phyloP scores from a whole-genome alignment of 2,797 vertebrate genomes.

The Pseudochirops corinnae region DNA sequence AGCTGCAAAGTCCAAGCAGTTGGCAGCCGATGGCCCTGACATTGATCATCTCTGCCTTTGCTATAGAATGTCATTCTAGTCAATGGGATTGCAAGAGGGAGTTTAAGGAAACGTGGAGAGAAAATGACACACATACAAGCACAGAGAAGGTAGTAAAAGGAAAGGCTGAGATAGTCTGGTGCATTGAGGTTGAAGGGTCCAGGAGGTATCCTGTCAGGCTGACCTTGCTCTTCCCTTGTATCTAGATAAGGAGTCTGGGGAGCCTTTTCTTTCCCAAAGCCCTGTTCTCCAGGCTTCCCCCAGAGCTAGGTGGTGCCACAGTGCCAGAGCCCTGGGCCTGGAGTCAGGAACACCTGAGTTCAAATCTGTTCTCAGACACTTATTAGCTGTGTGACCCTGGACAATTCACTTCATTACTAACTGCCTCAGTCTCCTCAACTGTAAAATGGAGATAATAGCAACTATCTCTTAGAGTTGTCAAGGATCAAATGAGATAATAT shows the following conservation, averaged over 20 bases:
- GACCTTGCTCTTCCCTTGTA: background rate
- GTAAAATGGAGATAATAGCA: background rate
- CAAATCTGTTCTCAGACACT: background rate
- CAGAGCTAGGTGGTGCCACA: background rate
- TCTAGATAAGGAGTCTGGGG: background rate
- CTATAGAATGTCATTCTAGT: slow-evolving; percentile 7
- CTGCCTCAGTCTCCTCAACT: background rate
- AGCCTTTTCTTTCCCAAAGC: background rate
- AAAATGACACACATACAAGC: slow-evolving; percentile 10
- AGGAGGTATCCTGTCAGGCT: background rate
- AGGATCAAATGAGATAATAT: background rate
- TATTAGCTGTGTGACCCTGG: background rate
- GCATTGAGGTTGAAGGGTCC: background rate
- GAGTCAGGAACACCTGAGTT: background rate
- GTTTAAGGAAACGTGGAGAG: slow-evolving; percentile 22
- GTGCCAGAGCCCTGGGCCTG: background rate
- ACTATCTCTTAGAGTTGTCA: background rate
- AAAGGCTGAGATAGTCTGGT: background rate
- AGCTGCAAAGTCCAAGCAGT: background rate
- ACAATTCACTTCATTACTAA: background rate
- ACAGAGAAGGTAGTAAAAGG: slow-evolving; percentile 12
- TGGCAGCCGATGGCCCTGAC: background rate
- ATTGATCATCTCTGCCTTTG: slow-evolving; percentile 54
- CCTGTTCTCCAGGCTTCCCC: background rate
- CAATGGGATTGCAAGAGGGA: slow-evolving; percentile 15